phyloP scores from a whole-genome alignment of 2,797 vertebrate genomes.

The Peromyscus aztecus region DNA sequence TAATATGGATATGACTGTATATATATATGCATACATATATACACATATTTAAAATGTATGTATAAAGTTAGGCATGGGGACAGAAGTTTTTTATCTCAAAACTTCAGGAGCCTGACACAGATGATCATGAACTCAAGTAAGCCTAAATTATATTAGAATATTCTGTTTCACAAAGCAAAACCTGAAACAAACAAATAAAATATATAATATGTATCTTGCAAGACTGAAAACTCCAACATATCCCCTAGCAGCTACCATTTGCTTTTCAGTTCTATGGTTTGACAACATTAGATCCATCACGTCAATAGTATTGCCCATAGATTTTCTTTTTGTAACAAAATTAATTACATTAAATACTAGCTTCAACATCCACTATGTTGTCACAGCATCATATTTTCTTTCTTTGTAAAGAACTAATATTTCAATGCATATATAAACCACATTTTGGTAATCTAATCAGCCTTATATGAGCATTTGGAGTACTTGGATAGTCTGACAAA shows the following conservation, averaged over 20 bases:
- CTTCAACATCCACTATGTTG: too few relatives aligned
- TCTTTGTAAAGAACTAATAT: background rate
- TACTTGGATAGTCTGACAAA: background rate
- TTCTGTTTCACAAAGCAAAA: background rate
- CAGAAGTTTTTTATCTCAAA: background rate
- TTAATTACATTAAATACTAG: background rate
- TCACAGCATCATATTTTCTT: background rate
- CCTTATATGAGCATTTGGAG: background rate
- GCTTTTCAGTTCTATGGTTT: background rate
- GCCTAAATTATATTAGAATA: background rate
- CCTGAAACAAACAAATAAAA: background rate
- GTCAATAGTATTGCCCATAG: background rate
- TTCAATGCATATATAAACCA: background rate
- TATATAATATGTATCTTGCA: background rate
- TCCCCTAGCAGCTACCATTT: background rate
- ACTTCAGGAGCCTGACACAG: background rate
- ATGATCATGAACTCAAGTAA: background rate
- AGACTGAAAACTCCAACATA: background rate
- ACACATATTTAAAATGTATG: background rate
- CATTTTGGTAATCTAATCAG: background rate
- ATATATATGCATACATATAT: background rate
- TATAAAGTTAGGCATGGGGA: accelerated
- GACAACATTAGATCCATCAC: too few relatives aligned
- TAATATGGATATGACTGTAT: background rate
- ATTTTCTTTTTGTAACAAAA: background rate